Evolutionary conservation across 1,140 invertebrate species (phyloP), one percentile per base, ranked within the genome.

Genomic region (Acyrthosiphon pisum): DNA sequence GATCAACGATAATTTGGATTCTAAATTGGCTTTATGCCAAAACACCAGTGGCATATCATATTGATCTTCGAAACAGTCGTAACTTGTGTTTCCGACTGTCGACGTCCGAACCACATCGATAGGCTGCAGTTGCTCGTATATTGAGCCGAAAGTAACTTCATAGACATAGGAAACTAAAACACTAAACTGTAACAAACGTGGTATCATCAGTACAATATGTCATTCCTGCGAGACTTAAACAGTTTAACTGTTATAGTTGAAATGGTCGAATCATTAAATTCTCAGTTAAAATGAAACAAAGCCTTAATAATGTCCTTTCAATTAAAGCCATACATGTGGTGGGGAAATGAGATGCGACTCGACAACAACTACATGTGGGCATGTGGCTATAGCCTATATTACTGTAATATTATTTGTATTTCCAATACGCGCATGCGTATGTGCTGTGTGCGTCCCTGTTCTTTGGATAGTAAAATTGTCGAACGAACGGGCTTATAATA

Each of bases 301-400:
- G 37, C 89, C 89, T n/a, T 68, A 90, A 90, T 35, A 90, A 48
- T 90, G 37, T 90, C 37, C 89, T 60, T 68, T 68, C 56, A 60
- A 90, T 90, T 90, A 90, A 90, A 90, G 53, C 89, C 89, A 53
- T 56, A 90, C 89, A 46, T 46, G 53, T 68, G 53, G 89, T 90
- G 89, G 88, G 88, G 88, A 48, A 53, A 56, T 35, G 87, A 76
- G 35, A 37, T 60, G 9, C 9, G 7, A 68, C 14, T 14, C 14
- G 37, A 90, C 37, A 44, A 90, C 23, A 60, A 68, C 35, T 56
- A 4, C 60, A 76, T 76, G 60, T 76, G 60, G 60, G 60, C n/a
- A 76, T 30, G 37, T 23, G 35, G 9, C 35, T 37, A 41, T 68
- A 50, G 50, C 20, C 50, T 20, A 26, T n/a, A 9, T n/a, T n/a